Base-by-base conservation (phyloP, 2,113 vertebrate genomes). In the Dasyprocta punctata region DNA sequence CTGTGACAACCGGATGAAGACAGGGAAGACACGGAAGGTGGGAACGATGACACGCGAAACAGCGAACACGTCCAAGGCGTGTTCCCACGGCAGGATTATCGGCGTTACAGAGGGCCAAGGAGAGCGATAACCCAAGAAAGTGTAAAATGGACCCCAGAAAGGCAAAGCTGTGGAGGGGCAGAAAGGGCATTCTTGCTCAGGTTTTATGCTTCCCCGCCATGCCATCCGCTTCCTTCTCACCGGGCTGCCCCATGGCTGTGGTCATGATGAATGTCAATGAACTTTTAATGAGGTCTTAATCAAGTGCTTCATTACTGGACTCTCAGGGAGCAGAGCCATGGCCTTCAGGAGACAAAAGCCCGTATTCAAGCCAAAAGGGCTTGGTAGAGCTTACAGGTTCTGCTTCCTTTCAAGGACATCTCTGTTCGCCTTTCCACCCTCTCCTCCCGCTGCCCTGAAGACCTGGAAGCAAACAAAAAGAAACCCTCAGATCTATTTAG, bases 251-350 rank as follows among this genome's bases (percentile, higher is more conserved):
- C 60, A 38, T n/a, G 71, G 88, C 82, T 71, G 47, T 16, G 60
- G 92, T 86, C 49, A 30, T 6, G 49, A 73, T 95, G 97, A 97
- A 97, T 93, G 97, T 49, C 95, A 95, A 96, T 94, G 92, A 95
- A 97, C 95, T 96, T 98, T 95, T 98, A 98, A 98, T 97, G 96
- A 98, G 97, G 90, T 90, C 92, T 95, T 97, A 97, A 97, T 97
- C 96, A 91, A 96, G 65, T 60, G 83, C 95, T 96, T 98, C 92
- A 93, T 94, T 97, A 97, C 92, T 36, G 73, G 86, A 52, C 89
- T 96, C 95, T 97, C 38, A 0, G 90, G 92, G 96, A 96, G 92
- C 95, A 19, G 1, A 67, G 96, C 81, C 77, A 71, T 71, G 82
- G 93, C 77, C 95, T 73, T 84, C 56, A 28, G 56, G 93, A 96